Evolutionary conservation across 64 coral and sea anemone species (phyloP).

Genomic region (Actinia tenebrosa): DNA sequence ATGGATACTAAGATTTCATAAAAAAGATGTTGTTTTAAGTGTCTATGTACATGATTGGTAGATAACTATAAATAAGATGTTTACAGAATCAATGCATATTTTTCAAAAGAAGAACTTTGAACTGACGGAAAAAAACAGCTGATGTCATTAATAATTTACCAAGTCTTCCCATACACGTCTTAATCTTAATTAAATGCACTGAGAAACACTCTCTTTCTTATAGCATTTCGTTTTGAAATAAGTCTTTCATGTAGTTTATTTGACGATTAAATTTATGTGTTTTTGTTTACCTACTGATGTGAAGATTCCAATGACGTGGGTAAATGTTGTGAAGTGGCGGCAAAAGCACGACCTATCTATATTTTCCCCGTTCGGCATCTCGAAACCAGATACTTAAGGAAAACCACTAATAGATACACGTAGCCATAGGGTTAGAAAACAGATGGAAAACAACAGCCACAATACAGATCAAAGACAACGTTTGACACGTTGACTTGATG

Average conservation of each 20-base stretch:
- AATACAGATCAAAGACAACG: background rate
- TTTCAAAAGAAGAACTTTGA: too few relatives aligned
- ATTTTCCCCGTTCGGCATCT: slow-evolving; percentile 1
- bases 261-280: background rate
- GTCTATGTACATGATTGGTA: too few relatives aligned
- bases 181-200: too few relatives aligned
- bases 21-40: too few relatives aligned
- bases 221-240: background rate
- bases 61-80: too few relatives aligned
- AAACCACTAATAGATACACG: background rate
- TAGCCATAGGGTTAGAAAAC: background rate
- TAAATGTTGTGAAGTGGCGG: slow-evolving; percentile 43
- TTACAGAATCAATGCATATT: too few relatives aligned
- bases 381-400: background rate
- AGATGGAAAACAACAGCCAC: background rate
- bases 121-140: too few relatives aligned
- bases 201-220: background rate
- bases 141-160: too few relatives aligned
- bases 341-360: slow-evolving; percentile 7
- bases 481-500: background rate
- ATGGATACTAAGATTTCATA: too few relatives aligned
- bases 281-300: slow-evolving; percentile 31
- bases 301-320: slow-evolving; percentile 22
- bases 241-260: background rate
- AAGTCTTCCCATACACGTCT: too few relatives aligned